Conservation (phyloP, 2,113 vertebrate species). For the Hippoglossus stenolepis region DNA sequence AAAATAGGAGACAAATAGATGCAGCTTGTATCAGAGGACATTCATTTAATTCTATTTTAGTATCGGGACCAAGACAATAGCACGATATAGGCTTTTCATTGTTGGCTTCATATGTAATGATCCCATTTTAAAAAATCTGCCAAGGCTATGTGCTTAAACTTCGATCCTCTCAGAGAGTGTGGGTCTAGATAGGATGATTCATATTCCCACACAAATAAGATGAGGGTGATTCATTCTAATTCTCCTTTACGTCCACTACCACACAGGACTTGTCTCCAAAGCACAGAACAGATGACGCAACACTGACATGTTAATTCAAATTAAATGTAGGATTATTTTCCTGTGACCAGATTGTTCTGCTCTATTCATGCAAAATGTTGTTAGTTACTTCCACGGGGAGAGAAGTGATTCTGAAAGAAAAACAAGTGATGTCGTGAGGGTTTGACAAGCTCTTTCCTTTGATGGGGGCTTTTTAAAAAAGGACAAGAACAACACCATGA, state of each 20-base stretch:
- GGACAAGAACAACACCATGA: background rate
- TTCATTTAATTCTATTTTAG: too few relatives aligned
- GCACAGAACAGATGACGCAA: background rate
- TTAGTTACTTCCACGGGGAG: background rate
- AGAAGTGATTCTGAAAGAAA: background rate
- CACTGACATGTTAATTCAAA: too few relatives aligned
- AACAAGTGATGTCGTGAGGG: background rate
- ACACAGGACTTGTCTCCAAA: slow-evolving; percentile 23
- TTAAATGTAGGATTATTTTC: too few relatives aligned
- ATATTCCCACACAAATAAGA: background rate
- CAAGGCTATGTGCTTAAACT: too few relatives aligned
- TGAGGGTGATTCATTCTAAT: background rate
- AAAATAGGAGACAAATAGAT: too few relatives aligned
- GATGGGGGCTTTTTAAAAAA: background rate
- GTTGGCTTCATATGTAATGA: too few relatives aligned
- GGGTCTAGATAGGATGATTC: background rate
- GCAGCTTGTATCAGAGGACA: too few relatives aligned
- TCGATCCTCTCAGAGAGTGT: background rate
- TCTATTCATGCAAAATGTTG: too few relatives aligned
- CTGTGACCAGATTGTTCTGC: too few relatives aligned
- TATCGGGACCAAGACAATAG: too few relatives aligned
- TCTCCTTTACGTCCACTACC: slow-evolving; percentile 10
- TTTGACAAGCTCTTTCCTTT: background rate
- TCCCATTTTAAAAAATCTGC: too few relatives aligned
- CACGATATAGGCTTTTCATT: too few relatives aligned